phyloP scores from a whole-genome alignment of 37 sponge, comb jelly and placozoan genomes.

The Theonella swinhoei region DNA sequence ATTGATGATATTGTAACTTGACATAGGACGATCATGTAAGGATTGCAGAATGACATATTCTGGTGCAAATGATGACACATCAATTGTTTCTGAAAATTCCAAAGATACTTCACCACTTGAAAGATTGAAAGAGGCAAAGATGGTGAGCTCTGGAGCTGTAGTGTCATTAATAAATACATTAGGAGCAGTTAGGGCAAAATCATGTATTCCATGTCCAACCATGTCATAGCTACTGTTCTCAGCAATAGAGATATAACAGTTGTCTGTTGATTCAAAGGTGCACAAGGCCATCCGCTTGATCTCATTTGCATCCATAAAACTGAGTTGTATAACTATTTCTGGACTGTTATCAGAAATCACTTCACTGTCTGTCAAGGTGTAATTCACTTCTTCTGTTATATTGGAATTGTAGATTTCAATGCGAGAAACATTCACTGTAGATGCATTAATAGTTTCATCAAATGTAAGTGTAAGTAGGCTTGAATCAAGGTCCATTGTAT shows the following conservation, averaged over 20 bases:
- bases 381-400: constrained; percentile 21
- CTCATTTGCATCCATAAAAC: constrained; percentile 65
- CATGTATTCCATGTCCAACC: constrained; percentile 64
- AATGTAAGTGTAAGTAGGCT: constrained; percentile 67
- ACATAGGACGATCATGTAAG: constrained; percentile 69
- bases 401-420: constrained; percentile 28
- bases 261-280: constrained; percentile 19
- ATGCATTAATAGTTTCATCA: constrained; percentile 85
- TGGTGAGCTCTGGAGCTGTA: constrained; percentile 53
- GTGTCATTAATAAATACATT: constrained; percentile 70
- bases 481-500: constrained; percentile 74
- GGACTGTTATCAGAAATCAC: constrained; percentile 65
- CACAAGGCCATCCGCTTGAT: constrained; percentile 77
- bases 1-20: constrained; percentile 44
- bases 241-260: constrained; percentile 76
- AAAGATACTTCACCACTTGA: constrained; percentile 70
- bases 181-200: constrained; percentile 23
- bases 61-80: constrained; percentile 60
- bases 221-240: constrained; percentile 73
- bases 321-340: constrained; percentile 59
- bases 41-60: constrained; percentile 60
- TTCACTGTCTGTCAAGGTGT: constrained; percentile 65
- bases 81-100: constrained; percentile 79
- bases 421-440: constrained; percentile 43
- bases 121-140: constrained; percentile 76